Base-by-base conservation (phyloP, 2,888 invertebrate species). In the Metellina segmentata region DNA sequence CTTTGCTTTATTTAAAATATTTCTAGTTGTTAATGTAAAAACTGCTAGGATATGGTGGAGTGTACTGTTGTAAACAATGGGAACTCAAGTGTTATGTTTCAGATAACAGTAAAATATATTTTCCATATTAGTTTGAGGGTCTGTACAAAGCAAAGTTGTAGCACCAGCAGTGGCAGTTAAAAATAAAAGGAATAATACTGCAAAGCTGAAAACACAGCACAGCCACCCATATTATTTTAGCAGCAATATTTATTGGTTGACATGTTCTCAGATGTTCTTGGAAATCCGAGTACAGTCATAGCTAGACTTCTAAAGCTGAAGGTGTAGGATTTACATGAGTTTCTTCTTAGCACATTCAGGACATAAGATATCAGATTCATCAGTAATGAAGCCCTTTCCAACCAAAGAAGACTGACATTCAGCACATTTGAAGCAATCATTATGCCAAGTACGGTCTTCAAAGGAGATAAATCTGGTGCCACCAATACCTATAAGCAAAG, bases 361-460 rank as follows among this genome's bases (percentile, higher is more conserved):
- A 96, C 99, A 99, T 95, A 99, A 97, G 95, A 99, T 99, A 95
- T 99, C 98, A 94, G 98, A 97, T 87, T 96, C 98, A 95, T 99
- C 99, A 95, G 99, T 99, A 96, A 99, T 99, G 82, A 99, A 99
- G 94, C 99, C 99, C 95, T 98, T 98, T 94, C 99, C 99, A 75
- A 99, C 99, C 94, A 99, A 96, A 93, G 98, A 98, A 93, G 97
- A 97, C 95, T 98, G 97, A 96, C 99, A 99, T 94, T 97, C 97
- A 95, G 98, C 98, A 96, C 99, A 99, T 95, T 98, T 98, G 96
- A 99, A 99, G 96, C 99, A 99, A 96, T 99, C 99, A 96, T 99
- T 99, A 96, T 99, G 99, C 99, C 99, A 99, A 96, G 99, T 99
- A 94, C 98, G 97, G 96, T 99, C 99, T 95, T 99, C 99, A 96